A percentile compares a stretch with the other conserved stretches of the same genome.
phyloP scores from a whole-genome alignment of 1,140 invertebrate species.

The Plectrocnemia conspersa region DNA sequence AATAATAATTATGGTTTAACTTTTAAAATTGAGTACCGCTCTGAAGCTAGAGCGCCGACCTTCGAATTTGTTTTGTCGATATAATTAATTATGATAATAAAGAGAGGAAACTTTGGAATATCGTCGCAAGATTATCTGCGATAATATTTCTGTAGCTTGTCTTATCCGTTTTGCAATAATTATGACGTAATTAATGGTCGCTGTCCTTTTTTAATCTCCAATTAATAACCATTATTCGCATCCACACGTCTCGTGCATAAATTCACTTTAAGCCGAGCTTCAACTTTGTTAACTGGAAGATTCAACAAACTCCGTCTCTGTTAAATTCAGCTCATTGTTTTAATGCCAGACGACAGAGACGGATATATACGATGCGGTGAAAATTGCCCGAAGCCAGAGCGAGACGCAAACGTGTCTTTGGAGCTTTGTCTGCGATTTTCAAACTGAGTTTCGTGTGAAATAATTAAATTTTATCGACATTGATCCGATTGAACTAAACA shows the following conservation, averaged over 20 bases:
- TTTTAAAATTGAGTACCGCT: no score
- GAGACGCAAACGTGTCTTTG: background rate
- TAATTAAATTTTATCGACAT: no score
- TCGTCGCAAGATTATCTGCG: no score
- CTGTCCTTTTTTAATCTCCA: conserved; percentile 21
- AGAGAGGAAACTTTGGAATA: no score
- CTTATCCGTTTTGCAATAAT: background rate
- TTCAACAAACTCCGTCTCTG: conserved; percentile 21
- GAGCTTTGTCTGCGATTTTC: background rate
- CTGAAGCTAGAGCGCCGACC: no score
- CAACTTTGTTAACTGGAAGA: conserved; percentile 32
- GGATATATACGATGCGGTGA: background rate
- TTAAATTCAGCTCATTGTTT: conserved; percentile 33
- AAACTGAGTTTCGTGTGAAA: background rate
- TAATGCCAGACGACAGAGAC: conserved; percentile 12
- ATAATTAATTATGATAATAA: no score
- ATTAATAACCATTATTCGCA: conserved; percentile 35
- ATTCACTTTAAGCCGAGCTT: conserved; percentile 30
- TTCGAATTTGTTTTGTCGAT: no score
- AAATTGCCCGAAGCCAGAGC: background rate
- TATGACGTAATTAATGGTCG: conserved; percentile 1
- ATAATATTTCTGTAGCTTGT: no score
- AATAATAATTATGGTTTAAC: no score
- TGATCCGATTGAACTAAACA: no score
- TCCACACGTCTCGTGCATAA: conserved; percentile 31